Evolutionary conservation across 2,797 vertebrate species (phyloP).

Genomic region (Sphenopsis melanotis): DNA sequence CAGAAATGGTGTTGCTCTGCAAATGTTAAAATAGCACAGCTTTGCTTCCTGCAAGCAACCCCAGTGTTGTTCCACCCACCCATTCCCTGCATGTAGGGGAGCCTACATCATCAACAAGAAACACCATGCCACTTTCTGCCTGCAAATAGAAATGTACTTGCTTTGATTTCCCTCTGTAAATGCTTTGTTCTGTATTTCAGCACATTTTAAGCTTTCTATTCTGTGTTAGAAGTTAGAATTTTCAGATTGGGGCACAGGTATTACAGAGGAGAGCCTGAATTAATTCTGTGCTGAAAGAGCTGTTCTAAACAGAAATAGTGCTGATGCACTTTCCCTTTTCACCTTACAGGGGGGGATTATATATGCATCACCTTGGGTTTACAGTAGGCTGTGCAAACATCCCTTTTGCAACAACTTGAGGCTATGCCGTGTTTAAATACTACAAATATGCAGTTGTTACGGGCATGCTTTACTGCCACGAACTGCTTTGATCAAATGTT

Average conservation of each 20-base stretch:
- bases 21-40: not conserved
- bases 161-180: slow-evolving; percentile 43
- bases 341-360: not conserved
- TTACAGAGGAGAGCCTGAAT: slow-evolving; percentile 7
- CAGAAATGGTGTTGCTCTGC: not conserved
- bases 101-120: not conserved
- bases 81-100: not conserved
- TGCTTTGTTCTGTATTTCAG: slow-evolving; percentile 37
- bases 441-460: not conserved
- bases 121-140: not conserved
- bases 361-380: not conserved
- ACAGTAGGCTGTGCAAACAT: not conserved
- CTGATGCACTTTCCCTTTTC: slow-evolving; percentile 13
- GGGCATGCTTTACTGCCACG: not conserved
- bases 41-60: not conserved
- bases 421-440: not conserved
- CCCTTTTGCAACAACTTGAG: not conserved
- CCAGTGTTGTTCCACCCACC: not conserved
- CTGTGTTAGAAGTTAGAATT: slow-evolving; percentile 22
- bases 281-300: slow-evolving; percentile 33
- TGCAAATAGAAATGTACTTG: slow-evolving; percentile 5
- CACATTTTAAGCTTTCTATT: not conserved
- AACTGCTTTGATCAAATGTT: slow-evolving; percentile 19
- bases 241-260: not conserved
- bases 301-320: slow-evolving; percentile 53